A percentile compares a stretch with the other conserved stretches of the same genome.
These are phyloP conservation scores for Patiria miniata DNA, from an alignment of 35 echinoderm and acorn worm species.

Conservation along the genomic window DNA sequence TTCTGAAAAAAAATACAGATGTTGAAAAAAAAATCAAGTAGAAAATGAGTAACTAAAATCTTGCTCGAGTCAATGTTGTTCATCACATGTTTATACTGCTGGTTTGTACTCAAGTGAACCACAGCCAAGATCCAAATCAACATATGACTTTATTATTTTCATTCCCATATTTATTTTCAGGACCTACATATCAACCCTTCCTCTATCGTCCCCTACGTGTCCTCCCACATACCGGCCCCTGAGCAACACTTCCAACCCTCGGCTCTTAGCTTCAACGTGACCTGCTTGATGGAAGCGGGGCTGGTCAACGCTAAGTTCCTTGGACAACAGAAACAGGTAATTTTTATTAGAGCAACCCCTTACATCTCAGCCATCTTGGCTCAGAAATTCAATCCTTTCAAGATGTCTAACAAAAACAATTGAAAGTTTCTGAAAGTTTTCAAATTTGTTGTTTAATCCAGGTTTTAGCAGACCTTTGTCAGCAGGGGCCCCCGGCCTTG, in stretches of 20 bases:
- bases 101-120: too few relatives aligned
- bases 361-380: too few relatives aligned
- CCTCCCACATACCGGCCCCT: conserved; percentile 63
- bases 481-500: conserved; percentile 61
- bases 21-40: neutral
- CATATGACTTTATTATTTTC: neutral
- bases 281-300: conserved; percentile 83
- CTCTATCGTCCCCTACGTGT: conserved; percentile 65
- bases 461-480: conserved; percentile 70
- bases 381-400: too few relatives aligned
- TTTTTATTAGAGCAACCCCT: too few relatives aligned
- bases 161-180: neutral
- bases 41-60: neutral
- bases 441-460: too few relatives aligned
- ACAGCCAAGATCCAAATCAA: neutral
- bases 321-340: conserved; percentile 90
- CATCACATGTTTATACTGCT: too few relatives aligned
- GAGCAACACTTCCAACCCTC: conserved; percentile 88
- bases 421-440: too few relatives aligned
- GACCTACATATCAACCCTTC: conserved; percentile 60
- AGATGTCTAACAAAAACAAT: too few relatives aligned
- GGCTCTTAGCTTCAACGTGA: conserved; percentile 71
- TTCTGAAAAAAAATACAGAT: neutral
- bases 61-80: neutral
- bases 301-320: conserved; percentile 66